Evolutionary conservation across 2,113 vertebrate genomes (phyloP), one percentile per base, ranked within the genome.

Genomic region (Ariopsis seemanni): DNA sequence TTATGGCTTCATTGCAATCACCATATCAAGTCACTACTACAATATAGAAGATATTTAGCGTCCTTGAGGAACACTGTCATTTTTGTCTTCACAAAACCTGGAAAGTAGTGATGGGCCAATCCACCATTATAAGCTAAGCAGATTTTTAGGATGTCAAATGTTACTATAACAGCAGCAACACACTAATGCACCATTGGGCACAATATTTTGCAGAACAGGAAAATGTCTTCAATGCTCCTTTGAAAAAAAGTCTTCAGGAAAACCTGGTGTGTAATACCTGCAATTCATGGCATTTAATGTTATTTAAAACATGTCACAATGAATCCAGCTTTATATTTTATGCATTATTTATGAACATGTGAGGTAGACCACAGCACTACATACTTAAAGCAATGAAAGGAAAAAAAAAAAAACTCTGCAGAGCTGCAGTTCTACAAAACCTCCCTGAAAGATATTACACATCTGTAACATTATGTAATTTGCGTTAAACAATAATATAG

Each of bases 1-100:
- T 82, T 82, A 87, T 87, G 86, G 77, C 83, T 82, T 85, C 9
- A 42, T 69, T 79, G 62, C 6, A n/a, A 27, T 42, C 34, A 83
- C 10, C 22, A 5, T 85, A 86, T 57, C 48, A 65, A 48, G 27
- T 62, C 42, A 57, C 53, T 58, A 18, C 57, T 79, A 78, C 50
- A 80, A 58, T 58, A 58, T 11, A 57, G 42, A 83, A 63, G 62
- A n/a, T 57, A 20, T 42, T 22, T 77, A 63, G 9, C 34, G 48
- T n/a, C 42, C 50, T 53, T 78, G 48, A 78, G 74, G n/a, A 53
- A 52, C 53, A n/a, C 22, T n/a, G 42, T 14, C 11, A n/a, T 53
- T 78, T 78, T 53, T 2, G 3, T 53, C 12, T 78, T 78, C 17
- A 53, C 42, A 53, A 78, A 78, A 53, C 72, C 75, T 78, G 50